These are phyloP conservation scores for Syngnathus scovelli DNA, from an alignment of 2,113 vertebrate species.

Conservation along the genomic window DNA sequence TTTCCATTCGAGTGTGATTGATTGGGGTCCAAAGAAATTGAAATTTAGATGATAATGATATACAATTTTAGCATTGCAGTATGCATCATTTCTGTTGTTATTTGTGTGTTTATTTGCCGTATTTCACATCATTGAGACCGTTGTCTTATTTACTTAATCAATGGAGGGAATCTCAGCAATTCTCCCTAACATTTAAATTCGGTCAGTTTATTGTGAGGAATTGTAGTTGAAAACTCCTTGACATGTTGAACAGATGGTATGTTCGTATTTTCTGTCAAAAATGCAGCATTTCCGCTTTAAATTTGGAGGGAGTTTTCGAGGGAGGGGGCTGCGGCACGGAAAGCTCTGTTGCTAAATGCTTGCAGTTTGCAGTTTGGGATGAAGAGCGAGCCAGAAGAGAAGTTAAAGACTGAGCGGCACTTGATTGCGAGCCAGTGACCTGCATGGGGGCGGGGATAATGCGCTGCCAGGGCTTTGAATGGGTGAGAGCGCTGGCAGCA, in stretches of 20 bases:
- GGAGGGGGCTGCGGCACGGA: neutral
- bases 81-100: slow-evolving; percentile 12
- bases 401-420: neutral
- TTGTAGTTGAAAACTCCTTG: slow-evolving; percentile 4
- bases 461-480: neutral
- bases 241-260: too few relatives aligned
- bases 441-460: neutral
- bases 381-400: neutral
- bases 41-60: slow-evolving; percentile 4
- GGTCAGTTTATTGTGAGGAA: slow-evolving; percentile 13
- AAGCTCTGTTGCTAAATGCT: neutral
- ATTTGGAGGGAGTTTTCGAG: too few relatives aligned
- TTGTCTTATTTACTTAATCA: slow-evolving; percentile 7
- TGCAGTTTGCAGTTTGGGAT: neutral
- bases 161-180: slow-evolving; percentile 18
- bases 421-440: neutral
- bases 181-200: slow-evolving; percentile 23
- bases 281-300: too few relatives aligned
- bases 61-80: neutral
- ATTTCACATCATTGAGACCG: slow-evolving; percentile 4
- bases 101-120: slow-evolving; percentile 13
- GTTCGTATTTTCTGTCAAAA: too few relatives aligned
- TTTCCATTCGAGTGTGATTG: slow-evolving; percentile 24
- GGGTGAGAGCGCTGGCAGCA: neutral
- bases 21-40: slow-evolving; percentile 14